These are phyloP conservation scores for Anguilla megastoma DNA, from an alignment of 2,797 vertebrate species.

Conservation along the genomic window DNA sequence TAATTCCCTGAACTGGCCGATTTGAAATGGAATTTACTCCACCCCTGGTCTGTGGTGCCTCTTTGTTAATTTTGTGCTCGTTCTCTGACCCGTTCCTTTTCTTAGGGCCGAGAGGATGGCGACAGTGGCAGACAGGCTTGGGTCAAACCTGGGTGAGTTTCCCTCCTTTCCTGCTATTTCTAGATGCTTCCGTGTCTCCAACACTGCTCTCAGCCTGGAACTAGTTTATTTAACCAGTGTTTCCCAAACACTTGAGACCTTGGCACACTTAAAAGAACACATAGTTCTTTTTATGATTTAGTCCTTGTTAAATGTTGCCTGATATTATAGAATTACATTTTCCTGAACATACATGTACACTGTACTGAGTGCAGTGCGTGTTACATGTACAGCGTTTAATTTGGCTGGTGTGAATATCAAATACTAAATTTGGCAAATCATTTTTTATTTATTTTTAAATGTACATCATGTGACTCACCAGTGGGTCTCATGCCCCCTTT, in stretches of 20 bases:
- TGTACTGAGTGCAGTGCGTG: too few relatives aligned
- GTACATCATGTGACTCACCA: background rate
- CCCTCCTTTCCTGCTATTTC: background rate
- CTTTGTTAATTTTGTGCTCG: background rate
- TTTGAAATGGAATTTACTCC: slow-evolving; percentile 8
- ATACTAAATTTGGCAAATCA: too few relatives aligned
- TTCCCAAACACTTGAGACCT: background rate
- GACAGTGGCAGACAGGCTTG: slow-evolving; percentile 81
- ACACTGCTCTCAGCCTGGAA: background rate
- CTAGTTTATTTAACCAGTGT: background rate
- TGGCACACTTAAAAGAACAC: background rate
- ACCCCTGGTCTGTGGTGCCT: slow-evolving; percentile 2
- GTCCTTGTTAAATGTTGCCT: too few relatives aligned
- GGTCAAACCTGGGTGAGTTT: slow-evolving; percentile 88
- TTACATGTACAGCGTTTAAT: too few relatives aligned
- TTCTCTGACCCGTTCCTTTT: slow-evolving; percentile 38
- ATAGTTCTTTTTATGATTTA: background rate
- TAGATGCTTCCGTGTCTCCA: background rate
- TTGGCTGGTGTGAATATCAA: too few relatives aligned
- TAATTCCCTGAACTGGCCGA: slow-evolving; percentile 12
- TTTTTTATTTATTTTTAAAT: background rate
- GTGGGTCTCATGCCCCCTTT: background rate
- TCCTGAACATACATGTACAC: too few relatives aligned
- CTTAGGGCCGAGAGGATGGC: slow-evolving; percentile 82
- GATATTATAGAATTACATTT: too few relatives aligned